A percentile compares a stretch with the other conserved stretches of the same genome.
phyloP scores from a whole-genome alignment of 1,140 invertebrate species.

The Drosophila erecta region DNA sequence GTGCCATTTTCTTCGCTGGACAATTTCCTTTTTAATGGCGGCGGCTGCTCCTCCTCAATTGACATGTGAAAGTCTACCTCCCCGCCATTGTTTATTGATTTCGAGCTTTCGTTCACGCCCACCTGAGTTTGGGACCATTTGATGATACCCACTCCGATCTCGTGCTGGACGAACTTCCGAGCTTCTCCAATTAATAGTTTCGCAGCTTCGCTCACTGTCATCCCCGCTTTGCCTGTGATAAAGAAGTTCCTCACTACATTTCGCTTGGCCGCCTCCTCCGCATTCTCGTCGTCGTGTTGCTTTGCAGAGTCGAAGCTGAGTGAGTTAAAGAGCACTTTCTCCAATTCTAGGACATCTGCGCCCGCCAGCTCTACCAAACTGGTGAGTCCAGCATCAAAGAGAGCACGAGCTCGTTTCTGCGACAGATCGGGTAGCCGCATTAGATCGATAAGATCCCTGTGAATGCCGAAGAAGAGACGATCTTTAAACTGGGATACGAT shows the following conservation, averaged over 20 bases:
- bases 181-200: slow-evolving; percentile 92
- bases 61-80: slow-evolving; percentile 48
- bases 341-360: slow-evolving; percentile 89
- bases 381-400: slow-evolving; percentile 94
- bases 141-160: slow-evolving; percentile 87
- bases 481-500: slow-evolving; percentile 97
- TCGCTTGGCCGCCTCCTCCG: slow-evolving; percentile 88
- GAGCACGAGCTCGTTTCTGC: slow-evolving; percentile 92
- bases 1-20: not conserved
- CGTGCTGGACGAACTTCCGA: slow-evolving; percentile 88
- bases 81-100: not conserved
- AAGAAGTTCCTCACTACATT: slow-evolving; percentile 90
- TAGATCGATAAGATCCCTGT: slow-evolving; percentile 95
- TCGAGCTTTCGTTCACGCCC: not conserved
- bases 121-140: slow-evolving; percentile 85
- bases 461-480: slow-evolving; percentile 96
- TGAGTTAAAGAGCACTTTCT: slow-evolving; percentile 91
- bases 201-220: slow-evolving; percentile 94
- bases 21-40: slow-evolving; percentile 21
- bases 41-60: slow-evolving; percentile 28
- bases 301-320: slow-evolving; percentile 94
- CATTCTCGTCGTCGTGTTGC: slow-evolving; percentile 89
- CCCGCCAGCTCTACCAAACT: slow-evolving; percentile 91
- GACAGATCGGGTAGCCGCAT: slow-evolving; percentile 94
- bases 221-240: slow-evolving; percentile 91